Evolutionary conservation across 2,797 vertebrate species (phyloP).

Genomic region (Callimico goeldii): DNA sequence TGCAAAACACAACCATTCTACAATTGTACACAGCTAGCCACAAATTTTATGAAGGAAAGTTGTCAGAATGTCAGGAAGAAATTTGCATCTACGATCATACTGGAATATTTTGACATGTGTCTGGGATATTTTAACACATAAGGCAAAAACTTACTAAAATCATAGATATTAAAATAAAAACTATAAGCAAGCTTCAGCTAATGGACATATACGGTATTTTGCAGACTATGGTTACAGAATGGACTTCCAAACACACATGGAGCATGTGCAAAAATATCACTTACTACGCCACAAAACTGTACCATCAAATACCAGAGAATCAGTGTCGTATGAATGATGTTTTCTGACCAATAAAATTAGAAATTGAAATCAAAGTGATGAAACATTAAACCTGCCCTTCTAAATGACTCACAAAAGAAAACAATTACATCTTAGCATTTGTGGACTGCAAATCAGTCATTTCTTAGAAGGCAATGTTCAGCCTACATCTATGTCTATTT

Average conservation of each 20-base stretch:
- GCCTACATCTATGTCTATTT: not conserved
- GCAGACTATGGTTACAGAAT: not conserved
- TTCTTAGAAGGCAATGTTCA: not conserved
- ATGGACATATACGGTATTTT: not conserved
- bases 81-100: not conserved
- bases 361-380: not conserved
- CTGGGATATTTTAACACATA: not conserved
- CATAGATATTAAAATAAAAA: not conserved
- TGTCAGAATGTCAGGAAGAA: not conserved
- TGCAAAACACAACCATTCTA: not conserved
- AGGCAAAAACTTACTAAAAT: not conserved
- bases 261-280: not conserved
- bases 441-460: not conserved
- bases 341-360: not conserved
- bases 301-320: not conserved
- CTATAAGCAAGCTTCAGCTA: not conserved
- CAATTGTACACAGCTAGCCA: not conserved
- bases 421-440: not conserved
- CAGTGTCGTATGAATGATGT: not conserved
- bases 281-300: not conserved
- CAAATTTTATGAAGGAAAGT: slow-evolving; percentile 29
- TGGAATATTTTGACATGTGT: not conserved
- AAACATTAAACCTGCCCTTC: not conserved
- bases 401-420: not conserved
- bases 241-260: not conserved